Percentiles rank a stretch among this genome's conserved stretches.
Evolutionary conservation across 30 jellyfish, hydroid and myxozoan species (phyloP).

Genomic region (Pelagia noctiluca): DNA sequence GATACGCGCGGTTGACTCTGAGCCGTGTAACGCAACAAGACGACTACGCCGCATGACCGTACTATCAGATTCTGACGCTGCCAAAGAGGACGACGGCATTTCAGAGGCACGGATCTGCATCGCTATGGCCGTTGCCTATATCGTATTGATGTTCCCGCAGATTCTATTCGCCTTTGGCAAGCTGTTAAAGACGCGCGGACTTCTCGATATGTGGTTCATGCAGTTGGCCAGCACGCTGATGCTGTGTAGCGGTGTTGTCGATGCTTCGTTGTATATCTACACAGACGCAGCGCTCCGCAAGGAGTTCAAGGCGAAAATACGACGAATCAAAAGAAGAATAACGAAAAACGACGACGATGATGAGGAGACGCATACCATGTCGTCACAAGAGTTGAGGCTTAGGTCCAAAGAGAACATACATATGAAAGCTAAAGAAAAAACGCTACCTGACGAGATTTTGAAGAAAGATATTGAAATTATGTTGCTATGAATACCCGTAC

Average conservation of each 20-base stretch:
- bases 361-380: constrained; percentile 27
- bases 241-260: constrained; percentile 70
- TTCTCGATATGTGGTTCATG: constrained; percentile 79
- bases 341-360: constrained; percentile 4
- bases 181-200: constrained; percentile 67
- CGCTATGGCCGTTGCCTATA: constrained; percentile 47
- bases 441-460: constrained; percentile 6
- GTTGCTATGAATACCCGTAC: constrained; percentile 3
- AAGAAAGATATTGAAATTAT: constrained; percentile 11
- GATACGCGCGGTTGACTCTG: constrained; percentile 6
- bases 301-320: constrained; percentile 15
- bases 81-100: neutral
- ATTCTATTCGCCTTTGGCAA: constrained; percentile 74
- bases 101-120: constrained; percentile 54
- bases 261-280: constrained; percentile 67
- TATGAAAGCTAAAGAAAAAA: constrained; percentile 4
- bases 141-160: constrained; percentile 69
- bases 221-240: constrained; percentile 72
- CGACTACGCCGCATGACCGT: constrained; percentile 35
- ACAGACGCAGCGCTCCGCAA: constrained; percentile 41
- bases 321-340: constrained; percentile 19
- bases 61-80: neutral
- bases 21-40: constrained; percentile 30
- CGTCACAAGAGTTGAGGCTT: neutral
- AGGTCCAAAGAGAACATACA: neutral